Conservation (phyloP, 2,797 vertebrate genomes). For the Myotis myotis region DNA sequence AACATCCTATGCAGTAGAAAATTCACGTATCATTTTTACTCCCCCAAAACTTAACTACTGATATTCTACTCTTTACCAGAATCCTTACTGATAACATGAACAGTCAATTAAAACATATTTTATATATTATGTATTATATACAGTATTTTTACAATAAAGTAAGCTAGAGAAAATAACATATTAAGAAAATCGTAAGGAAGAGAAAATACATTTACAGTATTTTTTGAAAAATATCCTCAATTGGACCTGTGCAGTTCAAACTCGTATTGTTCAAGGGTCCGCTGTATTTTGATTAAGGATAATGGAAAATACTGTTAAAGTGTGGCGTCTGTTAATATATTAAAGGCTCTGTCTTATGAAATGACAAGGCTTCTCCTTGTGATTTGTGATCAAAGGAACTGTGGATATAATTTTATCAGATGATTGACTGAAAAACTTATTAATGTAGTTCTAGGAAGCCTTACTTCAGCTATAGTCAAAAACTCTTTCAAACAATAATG, state of each 20-base stretch:
- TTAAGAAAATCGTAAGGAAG: not conserved
- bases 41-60: not conserved
- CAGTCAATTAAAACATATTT: not conserved
- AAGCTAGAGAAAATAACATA: not conserved
- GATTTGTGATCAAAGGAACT: not conserved
- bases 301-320: not conserved
- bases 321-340: not conserved
- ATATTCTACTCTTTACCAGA: not conserved
- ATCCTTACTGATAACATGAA: not conserved
- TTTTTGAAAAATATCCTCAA: not conserved
- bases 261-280: not conserved
- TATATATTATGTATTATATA: not conserved
- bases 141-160: not conserved
- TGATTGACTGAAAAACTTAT: not conserved
- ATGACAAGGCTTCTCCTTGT: not conserved
- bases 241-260: not conserved
- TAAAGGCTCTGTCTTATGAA: not conserved
- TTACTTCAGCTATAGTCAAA: not conserved
- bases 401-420: not conserved
- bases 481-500: not conserved
- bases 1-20: not conserved
- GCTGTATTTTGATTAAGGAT: not conserved
- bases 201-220: not conserved
- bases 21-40: not conserved
- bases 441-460: not conserved